Conservation (phyloP, 1,140 invertebrate genomes). For the Cyphomyrmex costatus region DNA sequence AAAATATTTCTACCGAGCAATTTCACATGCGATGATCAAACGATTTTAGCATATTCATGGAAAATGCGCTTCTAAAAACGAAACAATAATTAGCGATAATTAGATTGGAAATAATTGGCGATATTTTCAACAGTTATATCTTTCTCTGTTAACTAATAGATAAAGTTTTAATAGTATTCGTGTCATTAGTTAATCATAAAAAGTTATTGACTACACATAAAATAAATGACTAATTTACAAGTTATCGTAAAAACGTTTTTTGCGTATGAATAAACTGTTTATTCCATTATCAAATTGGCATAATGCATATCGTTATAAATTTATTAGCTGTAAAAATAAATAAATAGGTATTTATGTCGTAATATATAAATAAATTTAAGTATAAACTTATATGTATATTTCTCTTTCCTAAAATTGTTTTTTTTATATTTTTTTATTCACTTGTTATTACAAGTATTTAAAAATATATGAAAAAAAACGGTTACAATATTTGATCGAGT, state of each 20-base stretch:
- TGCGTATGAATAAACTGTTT: conserved; percentile 16
- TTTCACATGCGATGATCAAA: conserved; percentile 62
- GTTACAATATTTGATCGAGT: neutral
- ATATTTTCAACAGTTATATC: conserved; percentile 29
- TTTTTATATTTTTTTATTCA: too few relatives aligned
- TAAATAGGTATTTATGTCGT: neutral
- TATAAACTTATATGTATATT: neutral
- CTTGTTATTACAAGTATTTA: neutral
- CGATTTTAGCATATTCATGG: conserved; percentile 17
- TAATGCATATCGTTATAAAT: neutral
- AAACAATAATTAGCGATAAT: conserved; percentile 22
- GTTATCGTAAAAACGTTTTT: neutral
- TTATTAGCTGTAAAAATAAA: conserved; percentile 20
- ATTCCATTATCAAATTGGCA: conserved; percentile 19
- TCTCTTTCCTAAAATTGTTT: neutral
- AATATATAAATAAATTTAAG: neutral
- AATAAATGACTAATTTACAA: conserved; percentile 38
- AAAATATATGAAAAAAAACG: neutral
- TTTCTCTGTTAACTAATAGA: conserved; percentile 8
- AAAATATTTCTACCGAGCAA: conserved; percentile 56
- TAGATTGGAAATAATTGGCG: conserved; percentile 27
- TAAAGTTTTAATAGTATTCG: conserved; percentile 6
- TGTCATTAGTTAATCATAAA: conserved; percentile 25
- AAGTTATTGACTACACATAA: conserved; percentile 26
- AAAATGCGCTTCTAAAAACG: conserved; percentile 47